Conservation (phyloP, 2,888 invertebrate species). For the Andrena haemorrhoa region DNA sequence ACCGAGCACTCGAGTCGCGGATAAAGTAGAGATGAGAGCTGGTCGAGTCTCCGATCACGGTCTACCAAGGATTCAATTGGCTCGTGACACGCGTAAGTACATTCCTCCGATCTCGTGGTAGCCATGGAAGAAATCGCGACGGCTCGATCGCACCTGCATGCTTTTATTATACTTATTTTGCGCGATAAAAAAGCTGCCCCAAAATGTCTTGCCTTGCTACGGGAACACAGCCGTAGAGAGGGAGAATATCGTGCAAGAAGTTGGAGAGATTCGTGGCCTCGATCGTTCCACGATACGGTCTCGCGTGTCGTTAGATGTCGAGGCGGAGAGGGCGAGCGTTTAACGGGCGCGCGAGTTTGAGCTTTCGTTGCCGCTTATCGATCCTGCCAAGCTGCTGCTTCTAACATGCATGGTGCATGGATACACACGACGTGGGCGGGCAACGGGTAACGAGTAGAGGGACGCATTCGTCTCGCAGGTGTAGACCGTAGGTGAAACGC, state of each 20-base stretch:
- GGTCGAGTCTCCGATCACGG: constrained; percentile 80
- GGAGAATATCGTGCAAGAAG: constrained; percentile 4
- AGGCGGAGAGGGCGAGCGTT: constrained; percentile 24
- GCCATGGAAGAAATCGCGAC: constrained; percentile 53
- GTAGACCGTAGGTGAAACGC: too few relatives aligned
- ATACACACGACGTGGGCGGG: background rate
- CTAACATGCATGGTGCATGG: constrained; percentile 39
- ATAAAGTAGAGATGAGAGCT: constrained; percentile 39
- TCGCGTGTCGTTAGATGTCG: constrained; percentile 26
- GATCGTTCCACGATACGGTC: constrained; percentile 13
- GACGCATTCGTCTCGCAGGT: too few relatives aligned
- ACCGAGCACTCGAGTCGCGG: background rate
- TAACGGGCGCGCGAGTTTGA: constrained; percentile 63
- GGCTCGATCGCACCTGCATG: background rate
- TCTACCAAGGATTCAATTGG: constrained; percentile 81
- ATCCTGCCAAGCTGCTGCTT: constrained; percentile 44
- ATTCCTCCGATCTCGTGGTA: constrained; percentile 74
- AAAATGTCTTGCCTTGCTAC: background rate
- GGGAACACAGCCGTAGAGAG: background rate
- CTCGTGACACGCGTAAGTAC: constrained; percentile 75
- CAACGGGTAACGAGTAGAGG: too few relatives aligned
- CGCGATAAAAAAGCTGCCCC: constrained; percentile 3
- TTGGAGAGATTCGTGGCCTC: constrained; percentile 24
- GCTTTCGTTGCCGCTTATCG: constrained; percentile 71
- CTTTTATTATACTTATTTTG: too few relatives aligned